phyloP scores from a whole-genome alignment of 2,888 invertebrate species.

The Steromphala cineraria region DNA sequence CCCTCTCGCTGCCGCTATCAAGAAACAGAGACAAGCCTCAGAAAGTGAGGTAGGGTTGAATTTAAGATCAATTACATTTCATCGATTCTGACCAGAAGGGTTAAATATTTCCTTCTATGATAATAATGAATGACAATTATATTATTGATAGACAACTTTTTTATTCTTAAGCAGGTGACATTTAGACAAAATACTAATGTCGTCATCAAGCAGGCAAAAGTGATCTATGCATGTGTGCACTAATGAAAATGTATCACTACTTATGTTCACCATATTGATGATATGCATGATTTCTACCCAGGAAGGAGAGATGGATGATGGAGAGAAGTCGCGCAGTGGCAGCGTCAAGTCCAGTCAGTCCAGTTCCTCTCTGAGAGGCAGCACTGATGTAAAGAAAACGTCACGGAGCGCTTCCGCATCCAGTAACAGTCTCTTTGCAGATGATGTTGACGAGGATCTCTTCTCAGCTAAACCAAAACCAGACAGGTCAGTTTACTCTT shows the following conservation, averaged over 20 bases:
- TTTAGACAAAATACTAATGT: no score
- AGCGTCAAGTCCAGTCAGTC: conserved; percentile 56
- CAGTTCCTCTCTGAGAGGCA: conserved; percentile 27
- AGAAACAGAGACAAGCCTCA: conserved; percentile 51
- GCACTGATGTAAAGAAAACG: conserved; percentile 35
- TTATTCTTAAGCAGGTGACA: no score
- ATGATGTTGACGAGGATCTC: conserved; percentile 56
- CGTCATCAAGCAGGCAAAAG: no score
- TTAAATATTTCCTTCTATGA: neutral
- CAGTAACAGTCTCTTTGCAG: conserved; percentile 59
- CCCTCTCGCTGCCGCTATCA: conserved; percentile 64
- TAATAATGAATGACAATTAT: no score
- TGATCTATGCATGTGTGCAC: no score
- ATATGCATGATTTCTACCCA: neutral
- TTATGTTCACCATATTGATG: no score
- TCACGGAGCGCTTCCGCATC: conserved; percentile 37
- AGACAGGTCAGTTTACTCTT: conserved; percentile 44
- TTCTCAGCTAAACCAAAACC: conserved; percentile 52
- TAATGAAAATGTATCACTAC: no score
- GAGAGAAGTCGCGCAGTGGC: conserved; percentile 51
- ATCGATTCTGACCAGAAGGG: neutral
- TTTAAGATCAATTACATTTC: neutral
- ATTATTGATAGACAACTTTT: no score
- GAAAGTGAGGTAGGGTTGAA: conserved; percentile 51
- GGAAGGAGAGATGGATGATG: conserved; percentile 51